Conservation (phyloP, 2,888 invertebrate species). For the Drosophila conformis region DNA sequence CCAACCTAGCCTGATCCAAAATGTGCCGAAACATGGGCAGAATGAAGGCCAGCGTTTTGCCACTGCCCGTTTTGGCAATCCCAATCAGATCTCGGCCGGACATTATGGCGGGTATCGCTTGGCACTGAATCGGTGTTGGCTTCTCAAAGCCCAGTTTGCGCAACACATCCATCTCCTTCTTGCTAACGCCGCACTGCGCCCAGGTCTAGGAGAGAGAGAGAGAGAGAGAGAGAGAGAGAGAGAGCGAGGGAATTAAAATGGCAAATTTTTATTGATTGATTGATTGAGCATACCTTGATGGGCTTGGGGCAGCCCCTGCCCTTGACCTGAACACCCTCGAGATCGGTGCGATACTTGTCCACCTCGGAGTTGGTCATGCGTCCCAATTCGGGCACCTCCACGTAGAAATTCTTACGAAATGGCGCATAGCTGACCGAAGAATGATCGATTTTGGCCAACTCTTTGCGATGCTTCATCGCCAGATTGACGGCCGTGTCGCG, state of each 20-base stretch:
- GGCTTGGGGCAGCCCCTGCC: slow-evolving; percentile 98
- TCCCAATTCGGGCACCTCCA: slow-evolving; percentile 97
- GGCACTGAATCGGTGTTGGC: slow-evolving; percentile 99
- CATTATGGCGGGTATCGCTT: slow-evolving; percentile 99
- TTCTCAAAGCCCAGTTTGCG: slow-evolving; percentile 96
- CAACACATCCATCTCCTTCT: slow-evolving; percentile 96
- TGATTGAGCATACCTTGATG: slow-evolving; percentile 87
- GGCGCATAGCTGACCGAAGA: slow-evolving; percentile 93
- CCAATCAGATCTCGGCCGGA: slow-evolving; percentile 98
- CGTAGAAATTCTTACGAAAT: slow-evolving; percentile 98
- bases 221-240: no score
- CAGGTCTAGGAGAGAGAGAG: slow-evolving; percentile 87
- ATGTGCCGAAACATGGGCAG: slow-evolving; percentile 99
- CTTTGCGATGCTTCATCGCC: slow-evolving; percentile 96
- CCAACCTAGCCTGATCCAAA: slow-evolving; percentile 95
- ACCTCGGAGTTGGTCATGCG: slow-evolving; percentile 95
- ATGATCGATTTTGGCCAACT: slow-evolving; percentile 96
- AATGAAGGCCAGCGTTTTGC: slow-evolving; percentile 98
- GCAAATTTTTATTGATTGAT: not conserved
- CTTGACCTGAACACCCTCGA: slow-evolving; percentile 98
- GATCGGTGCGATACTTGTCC: slow-evolving; percentile 92
- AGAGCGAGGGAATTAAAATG: not conserved
- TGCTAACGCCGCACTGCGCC: slow-evolving; percentile 99
- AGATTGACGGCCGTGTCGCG: slow-evolving; percentile 95
- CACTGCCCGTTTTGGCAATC: slow-evolving; percentile 99